A percentile compares a stretch with the other conserved stretches of the same genome.
Conservation (phyloP, 2,797 vertebrate genomes). For the Rhadinocentrus ornatus region DNA sequence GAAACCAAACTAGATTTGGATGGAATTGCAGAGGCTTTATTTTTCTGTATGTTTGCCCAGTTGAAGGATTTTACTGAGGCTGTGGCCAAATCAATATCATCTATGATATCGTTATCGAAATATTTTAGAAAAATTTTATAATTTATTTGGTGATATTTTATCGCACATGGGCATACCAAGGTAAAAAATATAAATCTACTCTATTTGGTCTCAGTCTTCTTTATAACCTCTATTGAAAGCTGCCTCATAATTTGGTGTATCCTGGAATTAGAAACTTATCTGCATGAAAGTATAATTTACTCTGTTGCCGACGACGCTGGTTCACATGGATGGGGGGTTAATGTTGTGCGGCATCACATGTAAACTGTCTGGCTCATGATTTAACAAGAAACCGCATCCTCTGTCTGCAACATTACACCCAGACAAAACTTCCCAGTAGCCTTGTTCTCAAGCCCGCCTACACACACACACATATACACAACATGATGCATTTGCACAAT, state of each 20-base stretch:
- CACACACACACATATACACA: constrained; percentile 17
- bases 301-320: not conserved
- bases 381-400: constrained; percentile 57
- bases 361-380: constrained; percentile 54
- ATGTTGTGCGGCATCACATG: constrained; percentile 27
- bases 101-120: no score
- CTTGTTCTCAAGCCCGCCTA: constrained; percentile 2
- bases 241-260: not conserved
- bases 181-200: no score
- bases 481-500: not conserved
- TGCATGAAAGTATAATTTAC: not conserved
- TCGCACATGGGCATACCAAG: no score
- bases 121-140: no score
- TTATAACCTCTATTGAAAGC: not conserved
- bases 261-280: not conserved
- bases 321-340: constrained; percentile 2
- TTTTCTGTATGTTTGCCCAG: no score
- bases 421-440: constrained; percentile 48
- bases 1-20: no score
- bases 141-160: no score
- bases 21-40: no score
- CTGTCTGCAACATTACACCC: constrained; percentile 58
- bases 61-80: no score
- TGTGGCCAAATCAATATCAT: no score
- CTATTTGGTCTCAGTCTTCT: no score